Evolutionary conservation across 2,888 invertebrate species (phyloP).

Genomic region (Erebia epiphron): DNA sequence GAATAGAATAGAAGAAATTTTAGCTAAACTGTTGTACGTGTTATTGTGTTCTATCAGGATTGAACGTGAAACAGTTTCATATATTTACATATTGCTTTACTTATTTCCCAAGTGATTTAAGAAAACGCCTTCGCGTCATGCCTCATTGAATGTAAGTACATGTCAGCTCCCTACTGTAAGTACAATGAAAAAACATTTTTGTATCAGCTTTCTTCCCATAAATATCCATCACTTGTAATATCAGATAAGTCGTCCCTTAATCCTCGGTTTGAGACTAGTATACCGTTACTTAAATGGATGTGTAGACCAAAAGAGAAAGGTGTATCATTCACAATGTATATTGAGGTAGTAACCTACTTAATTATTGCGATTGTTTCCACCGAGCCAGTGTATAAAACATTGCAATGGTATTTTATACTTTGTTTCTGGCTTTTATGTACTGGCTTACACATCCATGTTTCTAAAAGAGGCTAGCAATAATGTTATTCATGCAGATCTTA

Average conservation of each 20-base stretch:
- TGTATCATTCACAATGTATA: constrained; percentile 37
- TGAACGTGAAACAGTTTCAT: constrained; percentile 5
- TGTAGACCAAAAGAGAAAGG: constrained; percentile 44
- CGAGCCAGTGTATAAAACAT: not conserved
- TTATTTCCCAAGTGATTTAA: constrained; percentile 16
- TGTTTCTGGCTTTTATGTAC: too few relatives aligned
- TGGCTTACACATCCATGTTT: not conserved
- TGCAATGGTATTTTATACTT: too few relatives aligned
- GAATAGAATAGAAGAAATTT: not conserved
- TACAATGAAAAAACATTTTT: constrained; percentile 36
- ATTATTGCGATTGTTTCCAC: constrained; percentile 33
- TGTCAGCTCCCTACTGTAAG: constrained; percentile 37
- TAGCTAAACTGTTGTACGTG: constrained; percentile 33
- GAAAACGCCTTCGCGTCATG: constrained; percentile 40
- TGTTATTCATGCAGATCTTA: not conserved
- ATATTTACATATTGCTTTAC: not conserved
- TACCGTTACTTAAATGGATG: constrained; percentile 25
- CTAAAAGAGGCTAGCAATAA: not conserved
- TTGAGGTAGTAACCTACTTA: constrained; percentile 44
- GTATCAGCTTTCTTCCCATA: constrained; percentile 22
- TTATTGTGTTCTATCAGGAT: constrained; percentile 32
- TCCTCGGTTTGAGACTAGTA: not conserved
- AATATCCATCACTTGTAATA: not conserved
- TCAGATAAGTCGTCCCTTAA: not conserved
- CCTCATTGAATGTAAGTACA: constrained; percentile 48